phyloP scores from a whole-genome alignment of 2,888 invertebrate species.

The Mylabris sibirica region DNA sequence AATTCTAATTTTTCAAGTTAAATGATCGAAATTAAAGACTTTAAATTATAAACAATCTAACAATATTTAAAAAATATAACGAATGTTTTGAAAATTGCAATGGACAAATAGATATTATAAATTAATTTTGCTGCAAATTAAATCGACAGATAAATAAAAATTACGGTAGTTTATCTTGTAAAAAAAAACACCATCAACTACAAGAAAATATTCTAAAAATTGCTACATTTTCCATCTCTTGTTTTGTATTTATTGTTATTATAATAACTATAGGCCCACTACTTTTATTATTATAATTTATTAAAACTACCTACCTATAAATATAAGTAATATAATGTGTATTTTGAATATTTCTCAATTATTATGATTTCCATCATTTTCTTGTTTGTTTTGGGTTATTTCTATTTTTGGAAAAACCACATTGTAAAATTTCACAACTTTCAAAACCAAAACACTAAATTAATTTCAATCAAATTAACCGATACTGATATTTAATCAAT shows the following conservation, averaged over 20 bases:
- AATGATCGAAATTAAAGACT: slow-evolving; percentile 46
- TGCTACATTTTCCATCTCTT: slow-evolving; percentile 22
- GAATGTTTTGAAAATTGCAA: slow-evolving; percentile 51
- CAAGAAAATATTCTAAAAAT: slow-evolving; percentile 42
- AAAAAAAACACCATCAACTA: slow-evolving; percentile 35
- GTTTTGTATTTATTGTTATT: slow-evolving; percentile 27
- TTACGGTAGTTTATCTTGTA: slow-evolving; percentile 12
- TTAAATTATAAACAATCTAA: slow-evolving; percentile 49
- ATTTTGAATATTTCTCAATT: slow-evolving; percentile 26
- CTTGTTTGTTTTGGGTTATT: not conserved
- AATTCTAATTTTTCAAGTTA: not conserved
- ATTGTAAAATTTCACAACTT: slow-evolving; percentile 2
- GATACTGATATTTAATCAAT: too few relatives aligned
- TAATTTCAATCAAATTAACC: not conserved
- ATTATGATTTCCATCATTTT: not conserved
- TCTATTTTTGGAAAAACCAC: not conserved
- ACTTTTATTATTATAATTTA: slow-evolving; percentile 53
- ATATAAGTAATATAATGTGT: slow-evolving; percentile 45
- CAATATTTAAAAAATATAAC: slow-evolving; percentile 51
- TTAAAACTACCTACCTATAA: slow-evolving; percentile 57
- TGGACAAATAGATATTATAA: slow-evolving; percentile 54
- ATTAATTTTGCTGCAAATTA: slow-evolving; percentile 17
- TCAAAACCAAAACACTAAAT: not conserved
- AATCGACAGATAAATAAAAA: not conserved
- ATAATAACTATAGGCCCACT: slow-evolving; percentile 60